A percentile compares a stretch with the other conserved stretches of the same genome.
These are phyloP conservation scores for Arnoldichthys spilopterus DNA, from an alignment of 2,797 vertebrate genomes.

Conservation along the genomic window DNA sequence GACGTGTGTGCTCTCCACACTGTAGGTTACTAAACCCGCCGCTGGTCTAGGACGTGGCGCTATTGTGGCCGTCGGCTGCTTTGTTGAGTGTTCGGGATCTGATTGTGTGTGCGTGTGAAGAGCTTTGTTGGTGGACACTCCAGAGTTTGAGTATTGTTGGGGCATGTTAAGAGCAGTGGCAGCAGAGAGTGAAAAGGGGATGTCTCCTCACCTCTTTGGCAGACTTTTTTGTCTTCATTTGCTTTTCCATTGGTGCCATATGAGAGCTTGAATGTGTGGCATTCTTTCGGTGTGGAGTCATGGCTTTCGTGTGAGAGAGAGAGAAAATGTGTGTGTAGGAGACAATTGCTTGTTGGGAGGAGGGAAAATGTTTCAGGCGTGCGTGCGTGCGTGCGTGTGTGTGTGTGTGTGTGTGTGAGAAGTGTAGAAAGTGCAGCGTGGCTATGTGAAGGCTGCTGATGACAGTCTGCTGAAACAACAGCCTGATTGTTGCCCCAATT, in stretches of 20 bases:
- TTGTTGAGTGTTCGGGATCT: neutral
- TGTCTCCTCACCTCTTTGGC: conserved; percentile 46
- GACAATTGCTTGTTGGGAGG: conserved; percentile 54
- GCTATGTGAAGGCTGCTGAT: conserved; percentile 60
- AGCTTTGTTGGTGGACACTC: neutral
- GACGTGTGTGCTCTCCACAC: neutral
- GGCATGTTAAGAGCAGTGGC: neutral
- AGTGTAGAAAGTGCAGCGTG: conserved; percentile 57
- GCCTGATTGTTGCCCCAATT: conserved; percentile 73
- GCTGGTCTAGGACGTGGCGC: no score
- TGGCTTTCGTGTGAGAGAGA: conserved; percentile 32
- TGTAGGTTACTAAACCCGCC: neutral
- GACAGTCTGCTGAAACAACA: conserved; percentile 69
- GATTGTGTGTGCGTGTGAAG: neutral
- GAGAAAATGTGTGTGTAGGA: conserved; percentile 51
- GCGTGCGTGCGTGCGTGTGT: conserved; percentile 47
- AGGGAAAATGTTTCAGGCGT: conserved; percentile 44
- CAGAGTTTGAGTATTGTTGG: neutral
- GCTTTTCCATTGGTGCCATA: conserved; percentile 60
- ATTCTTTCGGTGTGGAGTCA: conserved; percentile 70
- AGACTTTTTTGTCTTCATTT: conserved; percentile 60
- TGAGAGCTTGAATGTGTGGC: conserved; percentile 65
- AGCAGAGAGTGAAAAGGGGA: conserved; percentile 24
- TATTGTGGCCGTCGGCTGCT: no score
- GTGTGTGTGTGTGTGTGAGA: conserved; percentile 55